A percentile compares a stretch with the other conserved stretches of the same genome.
phyloP scores from a whole-genome alignment of 2,888 invertebrate genomes.

The Antitype chi region DNA sequence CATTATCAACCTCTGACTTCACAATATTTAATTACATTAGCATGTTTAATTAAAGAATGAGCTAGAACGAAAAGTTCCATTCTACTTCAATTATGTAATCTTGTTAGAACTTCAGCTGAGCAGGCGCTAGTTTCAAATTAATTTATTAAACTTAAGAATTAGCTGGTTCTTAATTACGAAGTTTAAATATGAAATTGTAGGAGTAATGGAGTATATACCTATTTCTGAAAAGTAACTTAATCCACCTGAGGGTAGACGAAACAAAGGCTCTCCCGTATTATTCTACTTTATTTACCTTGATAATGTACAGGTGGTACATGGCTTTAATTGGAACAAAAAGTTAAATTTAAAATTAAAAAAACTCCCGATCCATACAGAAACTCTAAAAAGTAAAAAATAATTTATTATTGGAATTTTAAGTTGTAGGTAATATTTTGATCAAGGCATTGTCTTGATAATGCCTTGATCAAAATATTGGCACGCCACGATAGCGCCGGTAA shows the following conservation, averaged over 20 bases:
- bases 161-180: constrained; percentile 29
- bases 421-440: too few relatives aligned
- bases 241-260: background rate
- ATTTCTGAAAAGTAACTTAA: background rate
- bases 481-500: too few relatives aligned
- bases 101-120: constrained; percentile 44
- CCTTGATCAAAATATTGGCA: too few relatives aligned
- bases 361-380: too few relatives aligned
- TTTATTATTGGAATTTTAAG: too few relatives aligned
- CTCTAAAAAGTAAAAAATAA: too few relatives aligned
- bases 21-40: constrained; percentile 37
- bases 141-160: constrained; percentile 44
- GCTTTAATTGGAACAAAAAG: background rate
- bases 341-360: too few relatives aligned
- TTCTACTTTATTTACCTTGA: background rate
- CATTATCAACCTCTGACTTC: background rate
- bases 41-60: constrained; percentile 38
- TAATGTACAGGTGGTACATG: background rate
- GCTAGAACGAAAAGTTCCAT: constrained; percentile 17
- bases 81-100: constrained; percentile 47
- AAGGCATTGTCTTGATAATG: too few relatives aligned
- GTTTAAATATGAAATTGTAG: constrained; percentile 26
- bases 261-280: background rate
- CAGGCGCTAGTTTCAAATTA: constrained; percentile 45
- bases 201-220: background rate